These are phyloP conservation scores for Urechis unicinctus DNA, from an alignment of 2,888 invertebrate genomes.

Conservation along the genomic window DNA sequence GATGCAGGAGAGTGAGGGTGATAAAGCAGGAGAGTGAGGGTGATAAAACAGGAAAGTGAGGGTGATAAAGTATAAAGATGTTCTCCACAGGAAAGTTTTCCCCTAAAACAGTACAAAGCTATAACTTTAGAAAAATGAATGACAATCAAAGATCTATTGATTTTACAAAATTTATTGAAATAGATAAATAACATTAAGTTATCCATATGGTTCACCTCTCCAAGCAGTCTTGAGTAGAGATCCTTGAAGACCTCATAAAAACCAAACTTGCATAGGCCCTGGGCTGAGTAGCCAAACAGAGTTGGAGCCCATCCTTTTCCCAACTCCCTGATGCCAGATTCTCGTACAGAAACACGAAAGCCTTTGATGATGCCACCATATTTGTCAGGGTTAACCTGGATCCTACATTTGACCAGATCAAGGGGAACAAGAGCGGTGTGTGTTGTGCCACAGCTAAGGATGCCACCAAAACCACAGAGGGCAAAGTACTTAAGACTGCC, in stretches of 20 bases:
- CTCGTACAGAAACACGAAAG: constrained; percentile 72
- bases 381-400: constrained; percentile 69
- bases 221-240: constrained; percentile 71
- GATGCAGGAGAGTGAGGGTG: no score
- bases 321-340: constrained; percentile 65
- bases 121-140: no score
- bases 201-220: constrained; percentile 56
- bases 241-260: constrained; percentile 96
- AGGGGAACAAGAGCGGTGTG: constrained; percentile 88
- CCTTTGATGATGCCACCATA: constrained; percentile 79
- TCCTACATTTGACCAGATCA: constrained; percentile 59
- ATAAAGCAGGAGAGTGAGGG: no score
- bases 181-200: not conserved
- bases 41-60: no score
- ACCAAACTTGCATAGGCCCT: constrained; percentile 90
- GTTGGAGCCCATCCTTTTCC: constrained; percentile 97
- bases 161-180: not conserved
- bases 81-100: no score
- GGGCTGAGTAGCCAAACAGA: constrained; percentile 88
- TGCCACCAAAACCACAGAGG: constrained; percentile 87
- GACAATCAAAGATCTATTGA: no score
- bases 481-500: constrained; percentile 84
- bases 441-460: constrained; percentile 75
- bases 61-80: no score
- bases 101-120: no score